phyloP scores from a whole-genome alignment of 2,113 vertebrate genomes.

The Athene cunicularia region DNA sequence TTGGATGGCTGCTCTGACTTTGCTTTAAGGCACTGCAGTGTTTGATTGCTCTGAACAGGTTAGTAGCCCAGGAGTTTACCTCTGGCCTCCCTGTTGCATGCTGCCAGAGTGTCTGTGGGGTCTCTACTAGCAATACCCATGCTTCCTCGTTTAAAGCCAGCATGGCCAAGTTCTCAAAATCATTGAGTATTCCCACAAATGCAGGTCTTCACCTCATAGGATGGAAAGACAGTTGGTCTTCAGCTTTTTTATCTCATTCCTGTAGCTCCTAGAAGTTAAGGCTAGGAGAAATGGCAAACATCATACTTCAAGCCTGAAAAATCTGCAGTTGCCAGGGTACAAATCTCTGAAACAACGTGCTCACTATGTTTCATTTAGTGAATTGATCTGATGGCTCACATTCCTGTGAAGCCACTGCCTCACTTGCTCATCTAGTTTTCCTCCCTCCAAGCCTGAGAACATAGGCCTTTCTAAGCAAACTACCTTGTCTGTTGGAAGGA shows the following conservation, averaged over 20 bases:
- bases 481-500: neutral
- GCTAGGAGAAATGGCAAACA: neutral
- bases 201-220: neutral
- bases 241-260: neutral
- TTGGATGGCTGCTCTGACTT: neutral
- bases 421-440: neutral
- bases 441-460: neutral
- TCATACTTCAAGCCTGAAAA: neutral
- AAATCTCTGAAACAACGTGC: neutral
- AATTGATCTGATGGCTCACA: neutral
- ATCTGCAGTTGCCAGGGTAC: neutral
- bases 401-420: neutral
- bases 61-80: neutral
- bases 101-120: rapidly evolving
- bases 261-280: neutral
- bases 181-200: neutral
- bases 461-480: neutral
- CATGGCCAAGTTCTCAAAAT: neutral
- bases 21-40: neutral
- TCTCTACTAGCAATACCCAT: neutral
- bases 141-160: neutral
- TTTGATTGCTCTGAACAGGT: neutral
- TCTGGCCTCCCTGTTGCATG: rapidly evolving
- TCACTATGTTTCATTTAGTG: neutral
- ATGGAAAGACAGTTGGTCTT: neutral